Conservation (phyloP, 2,888 invertebrate genomes). For the Hoplodrina blanda region DNA sequence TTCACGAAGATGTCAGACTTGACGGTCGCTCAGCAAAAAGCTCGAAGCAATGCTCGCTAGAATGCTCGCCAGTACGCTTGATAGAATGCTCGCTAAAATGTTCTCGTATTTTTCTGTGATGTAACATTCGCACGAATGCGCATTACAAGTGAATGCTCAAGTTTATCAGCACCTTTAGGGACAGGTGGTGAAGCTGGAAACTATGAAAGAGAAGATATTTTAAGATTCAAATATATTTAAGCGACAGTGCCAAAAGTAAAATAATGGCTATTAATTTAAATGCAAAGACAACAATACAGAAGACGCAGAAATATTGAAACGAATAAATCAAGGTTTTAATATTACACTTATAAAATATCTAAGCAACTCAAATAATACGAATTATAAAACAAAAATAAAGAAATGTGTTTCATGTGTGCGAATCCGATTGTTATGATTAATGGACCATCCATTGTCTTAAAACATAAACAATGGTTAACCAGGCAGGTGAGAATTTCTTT, state of each 20-base stretch:
- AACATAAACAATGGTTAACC: conserved; percentile 56
- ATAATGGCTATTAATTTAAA: conserved; percentile 21
- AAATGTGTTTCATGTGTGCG: conserved; percentile 47
- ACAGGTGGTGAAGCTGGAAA: conserved; percentile 63
- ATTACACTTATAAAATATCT: not conserved
- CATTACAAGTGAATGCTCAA: too few species aligned
- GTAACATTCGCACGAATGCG: too few species aligned
- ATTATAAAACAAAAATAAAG: conserved; percentile 46
- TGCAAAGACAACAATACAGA: not conserved
- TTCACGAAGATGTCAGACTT: too few species aligned
- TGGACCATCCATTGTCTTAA: conserved; percentile 54
- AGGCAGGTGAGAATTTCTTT: conserved; percentile 48
- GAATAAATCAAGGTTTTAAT: not conserved
- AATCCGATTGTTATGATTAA: conserved; percentile 48
- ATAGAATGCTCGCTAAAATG: too few species aligned
- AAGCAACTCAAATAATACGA: not conserved
- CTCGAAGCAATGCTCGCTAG: too few species aligned
- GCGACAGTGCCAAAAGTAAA: conserved; percentile 26
- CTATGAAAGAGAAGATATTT: conserved; percentile 41
- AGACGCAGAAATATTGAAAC: not conserved
- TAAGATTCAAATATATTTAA: conserved; percentile 24
- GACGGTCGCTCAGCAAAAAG: too few species aligned
- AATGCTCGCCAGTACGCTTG: too few species aligned
- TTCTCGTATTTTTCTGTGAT: too few species aligned
- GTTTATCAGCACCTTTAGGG: too few species aligned